Conservation (phyloP, 2,888 invertebrate species). For the Rapana venosa region DNA sequence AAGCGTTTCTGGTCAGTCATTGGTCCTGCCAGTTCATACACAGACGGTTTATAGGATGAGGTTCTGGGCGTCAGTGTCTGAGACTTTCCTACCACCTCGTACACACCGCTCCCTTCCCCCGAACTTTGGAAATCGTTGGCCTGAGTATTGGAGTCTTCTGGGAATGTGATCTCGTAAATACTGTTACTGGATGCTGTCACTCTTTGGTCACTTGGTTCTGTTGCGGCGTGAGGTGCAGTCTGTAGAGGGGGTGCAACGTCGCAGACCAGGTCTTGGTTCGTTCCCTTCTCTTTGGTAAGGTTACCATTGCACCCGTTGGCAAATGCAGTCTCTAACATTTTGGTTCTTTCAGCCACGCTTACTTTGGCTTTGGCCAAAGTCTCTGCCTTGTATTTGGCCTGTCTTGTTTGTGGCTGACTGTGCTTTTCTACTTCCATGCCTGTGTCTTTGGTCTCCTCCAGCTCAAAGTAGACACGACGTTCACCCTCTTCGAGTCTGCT, state of each 20-base stretch:
- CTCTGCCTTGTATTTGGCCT: not conserved
- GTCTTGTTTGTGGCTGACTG: not conserved
- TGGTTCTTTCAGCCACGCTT: conserved; percentile 14
- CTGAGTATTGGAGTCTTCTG: not conserved
- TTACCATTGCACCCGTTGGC: not conserved
- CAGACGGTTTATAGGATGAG: not conserved
- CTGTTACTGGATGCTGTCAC: not conserved
- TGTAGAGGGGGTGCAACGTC: conserved; percentile 6
- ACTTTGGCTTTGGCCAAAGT: conserved; percentile 29
- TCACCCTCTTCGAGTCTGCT: not conserved
- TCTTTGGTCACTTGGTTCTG: not conserved
- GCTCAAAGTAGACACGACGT: conserved; percentile 20
- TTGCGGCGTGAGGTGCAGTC: not conserved
- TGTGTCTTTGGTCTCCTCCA: conserved; percentile 8
- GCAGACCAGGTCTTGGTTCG: not conserved
- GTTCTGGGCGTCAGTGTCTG: not conserved
- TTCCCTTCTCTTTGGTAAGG: not conserved
- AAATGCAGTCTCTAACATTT: not conserved
- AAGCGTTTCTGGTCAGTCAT: not conserved
- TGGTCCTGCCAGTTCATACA: conserved; percentile 28
- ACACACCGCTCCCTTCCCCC: conserved; percentile 22
- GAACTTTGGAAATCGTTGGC: conserved; percentile 7
- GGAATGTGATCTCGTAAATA: conserved; percentile 31
- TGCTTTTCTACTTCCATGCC: not conserved
- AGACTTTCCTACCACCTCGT: not conserved